phyloP scores from a whole-genome alignment of 2,888 invertebrate species.

The Gymnocheta viridis region DNA sequence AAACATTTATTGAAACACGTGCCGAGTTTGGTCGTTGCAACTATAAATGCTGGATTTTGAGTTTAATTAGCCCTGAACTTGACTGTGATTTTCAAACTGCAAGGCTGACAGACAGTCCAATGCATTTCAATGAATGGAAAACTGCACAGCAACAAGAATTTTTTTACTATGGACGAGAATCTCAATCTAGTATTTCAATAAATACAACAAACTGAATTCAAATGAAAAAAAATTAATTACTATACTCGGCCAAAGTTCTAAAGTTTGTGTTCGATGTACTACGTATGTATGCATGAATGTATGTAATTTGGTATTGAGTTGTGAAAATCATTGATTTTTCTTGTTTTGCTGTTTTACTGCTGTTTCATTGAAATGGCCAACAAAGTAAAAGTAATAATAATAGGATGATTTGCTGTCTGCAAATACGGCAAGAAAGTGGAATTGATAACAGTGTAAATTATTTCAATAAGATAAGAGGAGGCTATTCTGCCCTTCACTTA shows the following conservation, averaged over 20 bases:
- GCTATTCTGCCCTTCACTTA: neutral
- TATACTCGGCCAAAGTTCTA: constrained; percentile 7
- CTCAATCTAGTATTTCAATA: constrained; percentile 3
- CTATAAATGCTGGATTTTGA: constrained; percentile 32
- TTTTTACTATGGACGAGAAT: neutral
- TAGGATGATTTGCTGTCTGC: neutral
- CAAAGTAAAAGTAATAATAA: neutral
- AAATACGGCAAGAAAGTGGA: neutral
- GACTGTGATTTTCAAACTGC: constrained; percentile 48
- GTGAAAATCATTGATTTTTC: constrained; percentile 33
- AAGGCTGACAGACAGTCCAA: constrained; percentile 26
- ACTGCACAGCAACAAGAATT: constrained; percentile 39
- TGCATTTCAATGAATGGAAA: constrained; percentile 39
- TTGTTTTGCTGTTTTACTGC: neutral
- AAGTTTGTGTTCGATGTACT: neutral
- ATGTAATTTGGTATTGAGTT: neutral
- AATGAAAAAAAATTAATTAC: neutral
- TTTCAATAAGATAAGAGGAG: neutral
- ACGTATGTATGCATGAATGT: neutral
- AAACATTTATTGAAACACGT: constrained; percentile 57
- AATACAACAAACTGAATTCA: constrained; percentile 5
- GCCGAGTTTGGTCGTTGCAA: constrained; percentile 48
- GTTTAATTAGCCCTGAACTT: constrained; percentile 69
- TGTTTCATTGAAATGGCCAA: constrained; percentile 5
- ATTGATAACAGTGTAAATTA: neutral